phyloP scores from a whole-genome alignment of 2,797 vertebrate species.

The Ctenochaetus hawaiiensis region DNA sequence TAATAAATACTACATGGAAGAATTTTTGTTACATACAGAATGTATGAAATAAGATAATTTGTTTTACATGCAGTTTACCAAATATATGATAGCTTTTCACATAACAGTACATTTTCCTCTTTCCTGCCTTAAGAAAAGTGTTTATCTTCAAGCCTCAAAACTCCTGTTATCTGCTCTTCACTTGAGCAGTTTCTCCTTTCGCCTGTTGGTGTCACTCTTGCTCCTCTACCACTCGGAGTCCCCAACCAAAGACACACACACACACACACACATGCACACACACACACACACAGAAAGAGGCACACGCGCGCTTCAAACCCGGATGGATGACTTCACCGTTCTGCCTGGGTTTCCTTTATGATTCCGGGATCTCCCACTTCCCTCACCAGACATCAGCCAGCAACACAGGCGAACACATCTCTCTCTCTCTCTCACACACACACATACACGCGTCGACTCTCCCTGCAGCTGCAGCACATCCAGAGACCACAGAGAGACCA shows the following conservation, averaged over 20 bases:
- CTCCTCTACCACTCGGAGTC: slow-evolving; percentile 64
- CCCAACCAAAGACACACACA: slow-evolving; percentile 16
- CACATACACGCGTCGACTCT: slow-evolving; percentile 17
- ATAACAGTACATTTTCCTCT: neutral
- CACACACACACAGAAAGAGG: slow-evolving; percentile 7
- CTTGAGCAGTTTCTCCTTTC: slow-evolving; percentile 74
- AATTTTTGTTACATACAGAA: no score
- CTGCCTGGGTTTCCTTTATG: slow-evolving; percentile 96
- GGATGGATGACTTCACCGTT: slow-evolving; percentile 98
- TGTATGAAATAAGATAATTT: neutral
- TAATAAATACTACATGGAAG: no score
- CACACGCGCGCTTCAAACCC: slow-evolving; percentile 81
- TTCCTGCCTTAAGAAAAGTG: neutral
- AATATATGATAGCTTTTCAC: neutral
- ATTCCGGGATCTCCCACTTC: slow-evolving; percentile 92
- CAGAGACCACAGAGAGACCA: slow-evolving; percentile 46
- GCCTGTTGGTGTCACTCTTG: slow-evolving; percentile 82
- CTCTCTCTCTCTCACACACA: slow-evolving; percentile 1
- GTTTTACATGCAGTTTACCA: neutral
- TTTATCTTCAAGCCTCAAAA: neutral
- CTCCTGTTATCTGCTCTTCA: neutral
- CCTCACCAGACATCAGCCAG: slow-evolving; percentile 85
- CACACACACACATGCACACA: slow-evolving; percentile 1
- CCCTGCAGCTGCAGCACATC: slow-evolving; percentile 57
- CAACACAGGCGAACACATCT: slow-evolving; percentile 76